These are phyloP conservation scores for Apogon talboti DNA, from an alignment of 2,797 vertebrate species.

Conservation along the genomic window DNA sequence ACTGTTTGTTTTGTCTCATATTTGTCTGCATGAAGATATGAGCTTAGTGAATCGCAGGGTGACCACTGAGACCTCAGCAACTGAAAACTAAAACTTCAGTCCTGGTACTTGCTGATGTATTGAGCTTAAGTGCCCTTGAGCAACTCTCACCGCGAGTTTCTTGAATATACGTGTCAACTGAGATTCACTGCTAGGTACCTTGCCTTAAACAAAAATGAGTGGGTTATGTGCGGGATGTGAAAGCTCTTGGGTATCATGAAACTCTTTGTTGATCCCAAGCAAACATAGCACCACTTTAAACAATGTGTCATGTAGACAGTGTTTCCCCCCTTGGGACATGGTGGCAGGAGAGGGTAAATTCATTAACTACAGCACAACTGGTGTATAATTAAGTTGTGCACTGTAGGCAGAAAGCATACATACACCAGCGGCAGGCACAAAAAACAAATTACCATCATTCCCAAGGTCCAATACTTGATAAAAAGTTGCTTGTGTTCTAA, in stretches of 20 bases:
- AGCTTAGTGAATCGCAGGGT: constrained; percentile 26
- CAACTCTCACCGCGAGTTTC: constrained; percentile 22
- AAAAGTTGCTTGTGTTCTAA: constrained; percentile 59
- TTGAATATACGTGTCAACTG: constrained; percentile 30
- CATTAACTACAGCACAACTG: constrained; percentile 75
- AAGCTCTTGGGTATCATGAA: constrained; percentile 58
- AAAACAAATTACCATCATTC: constrained; percentile 72
- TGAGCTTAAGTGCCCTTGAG: constrained; percentile 12
- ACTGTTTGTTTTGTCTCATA: constrained; percentile 31
- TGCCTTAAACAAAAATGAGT: constrained; percentile 22
- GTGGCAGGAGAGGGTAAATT: constrained; percentile 74
- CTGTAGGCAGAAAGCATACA: constrained; percentile 63
- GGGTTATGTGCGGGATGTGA: constrained; percentile 27
- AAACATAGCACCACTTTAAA: constrained; percentile 64
- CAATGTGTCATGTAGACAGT: constrained; percentile 65
- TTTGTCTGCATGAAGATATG: constrained; percentile 36
- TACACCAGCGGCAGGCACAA: constrained; percentile 48
- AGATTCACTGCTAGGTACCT: constrained; percentile 42
- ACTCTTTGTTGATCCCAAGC: constrained; percentile 66
- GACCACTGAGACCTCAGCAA: constrained; percentile 8
- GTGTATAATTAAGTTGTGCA: constrained; percentile 76
- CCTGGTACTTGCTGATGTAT: constrained; percentile 1
- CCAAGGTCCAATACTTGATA: constrained; percentile 62
- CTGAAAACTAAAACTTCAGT: constrained; percentile 5
- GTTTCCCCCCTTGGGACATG: constrained; percentile 50